Percentiles rank a stretch among this genome's conserved stretches.
Evolutionary conservation across 2,113 vertebrate species (phyloP).

Genomic region (Pangasianodon gigas): DNA sequence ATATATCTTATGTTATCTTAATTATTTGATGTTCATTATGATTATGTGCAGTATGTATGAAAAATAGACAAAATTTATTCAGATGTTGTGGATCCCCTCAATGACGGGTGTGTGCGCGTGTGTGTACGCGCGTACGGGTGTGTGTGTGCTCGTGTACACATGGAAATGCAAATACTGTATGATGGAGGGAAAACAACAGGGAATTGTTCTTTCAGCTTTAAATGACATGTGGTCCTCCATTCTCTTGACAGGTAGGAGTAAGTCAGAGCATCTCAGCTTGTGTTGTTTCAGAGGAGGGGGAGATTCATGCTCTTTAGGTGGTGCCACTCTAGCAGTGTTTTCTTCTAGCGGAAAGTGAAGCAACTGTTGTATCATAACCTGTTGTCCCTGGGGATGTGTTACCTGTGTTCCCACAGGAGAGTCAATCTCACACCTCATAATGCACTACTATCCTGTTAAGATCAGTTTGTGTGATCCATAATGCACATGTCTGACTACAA

Average conservation of each 20-base stretch:
- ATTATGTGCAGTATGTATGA: background rate
- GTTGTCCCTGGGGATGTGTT: constrained; percentile 14
- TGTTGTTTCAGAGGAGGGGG: background rate
- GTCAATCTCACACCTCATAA: background rate
- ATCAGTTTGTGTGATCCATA: constrained; percentile 5
- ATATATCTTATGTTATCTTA: background rate
- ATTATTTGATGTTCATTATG: background rate
- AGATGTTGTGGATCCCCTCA: background rate
- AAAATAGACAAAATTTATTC: background rate
- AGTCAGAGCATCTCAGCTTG: background rate
- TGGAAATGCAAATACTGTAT: background rate
- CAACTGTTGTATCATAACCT: constrained; percentile 39
- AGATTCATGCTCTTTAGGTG: background rate
- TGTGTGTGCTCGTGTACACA: background rate
- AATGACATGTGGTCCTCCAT: background rate
- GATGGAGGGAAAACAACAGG: background rate
- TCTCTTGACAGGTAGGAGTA: background rate
- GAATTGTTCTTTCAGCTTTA: background rate
- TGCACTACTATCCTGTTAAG: background rate
- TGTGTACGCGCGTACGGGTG: background rate
- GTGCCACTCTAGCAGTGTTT: background rate
- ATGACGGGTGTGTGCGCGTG: background rate
- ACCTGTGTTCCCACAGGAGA: background rate
- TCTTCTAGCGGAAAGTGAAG: background rate
- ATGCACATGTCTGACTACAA: background rate